Base-by-base conservation (phyloP, 1,140 invertebrate species). In the Ceratitis capitata region DNA sequence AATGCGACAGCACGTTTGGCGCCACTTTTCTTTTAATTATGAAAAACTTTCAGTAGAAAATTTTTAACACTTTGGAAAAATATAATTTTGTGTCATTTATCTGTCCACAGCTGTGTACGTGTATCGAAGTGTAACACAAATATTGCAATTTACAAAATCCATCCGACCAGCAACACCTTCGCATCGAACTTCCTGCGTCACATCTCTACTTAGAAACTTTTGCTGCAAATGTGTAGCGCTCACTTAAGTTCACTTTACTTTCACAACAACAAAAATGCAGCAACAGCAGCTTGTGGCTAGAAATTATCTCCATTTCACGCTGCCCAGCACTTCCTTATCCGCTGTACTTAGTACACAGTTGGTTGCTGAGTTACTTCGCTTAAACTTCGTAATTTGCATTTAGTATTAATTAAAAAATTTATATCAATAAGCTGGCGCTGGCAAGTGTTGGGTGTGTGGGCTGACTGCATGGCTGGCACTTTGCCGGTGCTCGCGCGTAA, bases 381-480 rank as follows among this genome's bases (percentile, higher is more conserved):
- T 42, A 47, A 78, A 78, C 39, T 78, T 78, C 12, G 82, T 83
- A 83, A 83, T 83, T 83, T 83, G 49, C 82, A 53, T 83, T 83
- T 51, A 83, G 82, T 83, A 83, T 83, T 83, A 53, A 83, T 83
- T 83, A 53, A 83, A 83, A 83, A 83, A 53, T 53, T 83, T 83
- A 83, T 83, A 83, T 83, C 82, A 83, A 83, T 83, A 83, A 83
- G 47, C 53, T 83, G 7, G 6, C 51, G n/a, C n/a, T n/a, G n/a
- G 14, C 82, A 19, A 35, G 47, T 35, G 9, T 53, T 83, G 47
- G n/a, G n/a, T n/a, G n/a, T n/a, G n/a, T n/a, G n/a, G n/a, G n/a
- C n/a, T n/a, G n/a, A n/a, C n/a, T n/a, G n/a, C n/a, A n/a, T n/a
- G n/a, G 4, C 32, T 83, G 29, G 47, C 47, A 6, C 9, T 83